Conservation (phyloP, 2,113 vertebrate genomes). For the Spermophilus dauricus region DNA sequence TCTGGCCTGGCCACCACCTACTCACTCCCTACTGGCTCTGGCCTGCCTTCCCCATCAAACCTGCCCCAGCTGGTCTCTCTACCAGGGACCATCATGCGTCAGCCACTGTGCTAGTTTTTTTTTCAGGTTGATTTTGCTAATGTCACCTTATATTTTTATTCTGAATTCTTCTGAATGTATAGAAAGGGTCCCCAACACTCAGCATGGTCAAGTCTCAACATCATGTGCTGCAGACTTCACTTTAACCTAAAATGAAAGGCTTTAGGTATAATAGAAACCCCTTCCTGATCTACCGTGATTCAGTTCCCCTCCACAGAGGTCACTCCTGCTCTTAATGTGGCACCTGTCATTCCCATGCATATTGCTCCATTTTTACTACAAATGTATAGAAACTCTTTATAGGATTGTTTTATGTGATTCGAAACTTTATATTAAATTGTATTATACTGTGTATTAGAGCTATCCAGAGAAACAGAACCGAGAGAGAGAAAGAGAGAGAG, state of each 20-base stretch:
- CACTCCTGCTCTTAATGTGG: background rate
- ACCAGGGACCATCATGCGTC: rapidly evolving
- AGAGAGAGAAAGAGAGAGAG: background rate
- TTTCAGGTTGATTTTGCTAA: background rate
- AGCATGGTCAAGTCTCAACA: background rate
- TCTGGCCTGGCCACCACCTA: too few species aligned
- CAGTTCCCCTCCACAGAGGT: background rate
- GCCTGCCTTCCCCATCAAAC: background rate
- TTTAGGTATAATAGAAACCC: background rate
- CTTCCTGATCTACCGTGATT: background rate
- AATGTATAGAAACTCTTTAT: background rate
- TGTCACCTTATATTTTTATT: background rate
- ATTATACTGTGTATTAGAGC: background rate
- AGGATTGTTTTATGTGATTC: background rate
- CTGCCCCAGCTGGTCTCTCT: background rate
- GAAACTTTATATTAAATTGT: background rate
- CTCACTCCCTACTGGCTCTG: background rate
- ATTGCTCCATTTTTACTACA: background rate
- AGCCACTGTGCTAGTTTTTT: background rate
- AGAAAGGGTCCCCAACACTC: background rate
- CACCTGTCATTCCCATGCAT: background rate
- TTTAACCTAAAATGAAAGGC: background rate
- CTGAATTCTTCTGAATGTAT: background rate
- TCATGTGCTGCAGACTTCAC: background rate
- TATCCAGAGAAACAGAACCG: background rate